phyloP scores from a whole-genome alignment of 1,140 invertebrate species.

The Diabrotica undecimpunctata region DNA sequence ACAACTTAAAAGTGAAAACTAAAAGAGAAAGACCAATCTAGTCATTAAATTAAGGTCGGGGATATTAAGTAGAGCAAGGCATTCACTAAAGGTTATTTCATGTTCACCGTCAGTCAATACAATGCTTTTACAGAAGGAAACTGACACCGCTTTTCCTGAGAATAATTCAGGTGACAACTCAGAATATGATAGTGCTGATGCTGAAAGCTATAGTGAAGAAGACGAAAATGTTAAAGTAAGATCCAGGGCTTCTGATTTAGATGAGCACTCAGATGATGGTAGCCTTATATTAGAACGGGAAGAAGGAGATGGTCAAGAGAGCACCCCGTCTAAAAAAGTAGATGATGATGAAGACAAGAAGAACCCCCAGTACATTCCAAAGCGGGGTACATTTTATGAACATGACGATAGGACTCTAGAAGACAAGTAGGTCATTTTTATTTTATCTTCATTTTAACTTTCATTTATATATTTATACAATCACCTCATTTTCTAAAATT shows the following conservation, averaged over 20 bases:
- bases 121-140: slow-evolving; percentile 39
- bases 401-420: slow-evolving; percentile 87
- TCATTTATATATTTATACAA: too few relatives aligned
- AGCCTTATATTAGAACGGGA: slow-evolving; percentile 54
- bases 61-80: slow-evolving; percentile 18
- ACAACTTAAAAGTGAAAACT: slow-evolving; percentile 12
- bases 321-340: slow-evolving; percentile 63
- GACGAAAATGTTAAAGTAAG: slow-evolving; percentile 27
- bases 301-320: slow-evolving; percentile 60
- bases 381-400: slow-evolving; percentile 93
- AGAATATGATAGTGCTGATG: slow-evolving; percentile 44
- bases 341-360: slow-evolving; percentile 92
- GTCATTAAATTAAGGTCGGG: slow-evolving; percentile 12
- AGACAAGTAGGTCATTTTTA: slow-evolving; percentile 53
- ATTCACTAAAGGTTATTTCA: slow-evolving; percentile 10
- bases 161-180: slow-evolving; percentile 37
- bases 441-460: not conserved
- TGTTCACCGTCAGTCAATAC: slow-evolving; percentile 3
- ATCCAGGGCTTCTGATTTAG: slow-evolving; percentile 28
- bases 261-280: slow-evolving; percentile 42
- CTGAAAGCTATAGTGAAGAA: slow-evolving; percentile 39
- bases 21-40: slow-evolving; percentile 8
- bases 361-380: slow-evolving; percentile 96
- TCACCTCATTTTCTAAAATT: too few relatives aligned
- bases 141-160: slow-evolving; percentile 18